phyloP scores from a whole-genome alignment of 2,113 vertebrate genomes.

The Ia io region DNA sequence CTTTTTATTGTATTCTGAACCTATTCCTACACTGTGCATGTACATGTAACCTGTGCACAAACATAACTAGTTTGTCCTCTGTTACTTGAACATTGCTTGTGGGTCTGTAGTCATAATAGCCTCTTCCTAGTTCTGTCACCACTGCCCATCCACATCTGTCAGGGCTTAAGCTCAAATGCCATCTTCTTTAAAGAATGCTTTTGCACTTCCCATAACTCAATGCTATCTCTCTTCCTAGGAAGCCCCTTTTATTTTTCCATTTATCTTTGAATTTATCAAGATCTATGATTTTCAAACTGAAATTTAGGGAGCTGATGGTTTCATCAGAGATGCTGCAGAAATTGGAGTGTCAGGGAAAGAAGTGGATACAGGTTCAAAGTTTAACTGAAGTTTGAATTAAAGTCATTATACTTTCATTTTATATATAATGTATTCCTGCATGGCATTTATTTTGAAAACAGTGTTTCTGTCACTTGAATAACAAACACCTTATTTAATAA shows the following conservation, averaged over 20 bases:
- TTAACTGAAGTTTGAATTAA: neutral
- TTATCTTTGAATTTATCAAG: slow-evolving; percentile 11
- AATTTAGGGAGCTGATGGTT: neutral
- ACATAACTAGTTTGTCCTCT: neutral
- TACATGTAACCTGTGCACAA: neutral
- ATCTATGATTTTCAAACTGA: neutral
- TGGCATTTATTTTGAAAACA: neutral
- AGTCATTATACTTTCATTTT: neutral
- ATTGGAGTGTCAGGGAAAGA: neutral
- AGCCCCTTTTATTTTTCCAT: neutral
- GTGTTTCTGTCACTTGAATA: neutral
- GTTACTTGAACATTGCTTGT: neutral
- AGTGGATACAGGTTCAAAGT: neutral
- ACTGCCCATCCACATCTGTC: neutral
- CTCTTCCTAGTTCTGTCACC: neutral
- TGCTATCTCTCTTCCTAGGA: neutral
- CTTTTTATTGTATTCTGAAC: neutral
- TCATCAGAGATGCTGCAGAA: neutral
- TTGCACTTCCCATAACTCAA: neutral
- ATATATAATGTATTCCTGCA: neutral
- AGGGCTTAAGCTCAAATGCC: neutral
- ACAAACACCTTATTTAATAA: neutral
- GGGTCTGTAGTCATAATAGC: neutral
- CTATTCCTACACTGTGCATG: neutral
- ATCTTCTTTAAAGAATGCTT: neutral